Evolutionary conservation across 2,113 vertebrate genomes (phyloP), one percentile per base, ranked within the genome.

Genomic region (Pseudopodoces humilis): DNA sequence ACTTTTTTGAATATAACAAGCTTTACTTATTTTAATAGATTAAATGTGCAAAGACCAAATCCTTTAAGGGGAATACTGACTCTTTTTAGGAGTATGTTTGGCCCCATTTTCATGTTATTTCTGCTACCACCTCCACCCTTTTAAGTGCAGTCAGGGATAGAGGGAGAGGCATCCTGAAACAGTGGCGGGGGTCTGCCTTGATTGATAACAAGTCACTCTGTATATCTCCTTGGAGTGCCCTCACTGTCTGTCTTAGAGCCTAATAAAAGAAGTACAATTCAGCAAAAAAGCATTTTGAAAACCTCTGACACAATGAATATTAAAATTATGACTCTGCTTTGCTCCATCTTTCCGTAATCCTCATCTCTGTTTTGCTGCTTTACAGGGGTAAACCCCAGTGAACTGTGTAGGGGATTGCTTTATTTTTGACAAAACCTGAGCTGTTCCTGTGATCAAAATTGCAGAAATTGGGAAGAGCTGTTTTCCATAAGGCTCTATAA

Each of bases 401-500:
- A 92, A 3, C n/a, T 5, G 7, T 2, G 1, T 14, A 76, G 37
- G 20, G 28, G 30, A 7, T 13, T 67, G 72, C 17, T 93, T 78
- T 85, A 46, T 87, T 91, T 95, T 44, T 92, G 53, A 81, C 53
- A 81, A 88, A 90, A 83, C 47, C 33, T 8, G 19, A 84, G 52
- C 56, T 92, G 72, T 24, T 88, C 17, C 27, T 65, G 41, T 77
- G 59, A 52, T 70, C 27, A 31, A 53, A 85, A 80, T 1, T n/a
- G 46, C 41, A 87, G 70, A 53, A 69, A 35, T 3, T 15, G 41
- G 33, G 46, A 72, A n/a, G 13, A 7, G 13, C 22, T 88, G 60
- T 70, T 92, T 88, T 78, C 82, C 41, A 55, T 70, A 89, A 63
- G 15, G 30, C 41, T 84, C 83, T 83, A 75, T 83, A 95, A 97